These are phyloP conservation scores for Tetramorium bicarinatum DNA, from an alignment of 2,888 invertebrate species.

Conservation along the genomic window DNA sequence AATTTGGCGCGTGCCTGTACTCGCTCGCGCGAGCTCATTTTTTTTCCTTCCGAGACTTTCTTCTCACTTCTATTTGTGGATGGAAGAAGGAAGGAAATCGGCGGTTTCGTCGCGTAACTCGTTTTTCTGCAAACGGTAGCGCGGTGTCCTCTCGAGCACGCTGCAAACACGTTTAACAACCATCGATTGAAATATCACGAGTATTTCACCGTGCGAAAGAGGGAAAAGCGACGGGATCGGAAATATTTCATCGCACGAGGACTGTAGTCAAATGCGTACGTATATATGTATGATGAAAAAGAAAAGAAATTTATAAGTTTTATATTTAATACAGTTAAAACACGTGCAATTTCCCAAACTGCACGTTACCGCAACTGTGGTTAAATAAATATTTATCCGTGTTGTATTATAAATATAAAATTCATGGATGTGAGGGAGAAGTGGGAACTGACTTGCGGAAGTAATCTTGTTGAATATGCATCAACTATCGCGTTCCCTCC, in stretches of 20 bases:
- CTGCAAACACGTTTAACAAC: slow-evolving; percentile 28
- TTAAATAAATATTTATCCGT: slow-evolving; percentile 48
- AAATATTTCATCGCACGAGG: slow-evolving; percentile 16
- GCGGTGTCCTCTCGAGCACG: not conserved
- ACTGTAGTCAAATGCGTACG: not conserved
- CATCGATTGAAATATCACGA: slow-evolving; percentile 12
- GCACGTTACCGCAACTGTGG: slow-evolving; percentile 14
- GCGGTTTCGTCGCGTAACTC: not conserved
- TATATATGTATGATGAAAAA: not conserved
- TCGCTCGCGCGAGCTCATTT: not conserved
- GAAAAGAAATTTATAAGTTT: not conserved
- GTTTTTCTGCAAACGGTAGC: slow-evolving; percentile 26
- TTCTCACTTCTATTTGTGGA: slow-evolving; percentile 17
- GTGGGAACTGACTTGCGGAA: slow-evolving; percentile 20
- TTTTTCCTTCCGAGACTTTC: slow-evolving; percentile 11
- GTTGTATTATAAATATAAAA: slow-evolving; percentile 40
- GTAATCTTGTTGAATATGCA: slow-evolving; percentile 50
- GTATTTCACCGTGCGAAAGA: not conserved
- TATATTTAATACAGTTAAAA: slow-evolving; percentile 10
- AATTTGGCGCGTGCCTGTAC: slow-evolving; percentile 23
- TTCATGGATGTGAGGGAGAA: slow-evolving; percentile 31
- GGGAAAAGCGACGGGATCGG: slow-evolving; percentile 4
- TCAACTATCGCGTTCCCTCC: not conserved
- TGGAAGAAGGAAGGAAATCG: not conserved
- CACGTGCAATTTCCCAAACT: not conserved